Percentiles rank a stretch among this genome's conserved stretches.
These are phyloP conservation scores for Masticophis lateralis DNA, from an alignment of 2,797 vertebrate genomes.

Conservation along the genomic window DNA sequence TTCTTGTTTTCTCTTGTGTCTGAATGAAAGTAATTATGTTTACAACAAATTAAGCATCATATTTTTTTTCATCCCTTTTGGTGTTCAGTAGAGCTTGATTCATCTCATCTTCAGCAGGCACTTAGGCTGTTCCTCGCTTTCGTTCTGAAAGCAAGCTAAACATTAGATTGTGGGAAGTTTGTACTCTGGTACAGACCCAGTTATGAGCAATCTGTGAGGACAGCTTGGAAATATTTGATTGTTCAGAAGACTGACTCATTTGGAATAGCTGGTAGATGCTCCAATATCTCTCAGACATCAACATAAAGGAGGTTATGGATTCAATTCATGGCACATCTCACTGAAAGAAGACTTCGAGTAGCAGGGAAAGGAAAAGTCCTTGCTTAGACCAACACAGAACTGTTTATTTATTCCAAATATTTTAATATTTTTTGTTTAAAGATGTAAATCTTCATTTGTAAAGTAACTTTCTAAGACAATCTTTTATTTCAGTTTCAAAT, in stretches of 20 bases:
- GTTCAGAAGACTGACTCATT: slow-evolving; percentile 10
- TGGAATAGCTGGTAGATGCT: slow-evolving; percentile 36
- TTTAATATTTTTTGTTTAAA: background rate
- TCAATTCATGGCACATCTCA: background rate
- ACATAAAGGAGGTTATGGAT: background rate
- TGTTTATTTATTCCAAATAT: background rate
- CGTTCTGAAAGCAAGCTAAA: slow-evolving; percentile 39
- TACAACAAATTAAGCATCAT: slow-evolving; percentile 54
- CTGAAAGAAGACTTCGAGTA: background rate
- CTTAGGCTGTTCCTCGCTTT: slow-evolving; percentile 44
- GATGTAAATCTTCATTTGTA: background rate
- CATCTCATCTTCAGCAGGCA: slow-evolving; percentile 42
- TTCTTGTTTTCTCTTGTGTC: slow-evolving; percentile 52
- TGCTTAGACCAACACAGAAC: background rate
- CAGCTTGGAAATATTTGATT: slow-evolving; percentile 12
- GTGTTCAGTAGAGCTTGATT: slow-evolving; percentile 31
- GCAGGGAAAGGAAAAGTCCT: background rate
- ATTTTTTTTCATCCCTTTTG: slow-evolving; percentile 38
- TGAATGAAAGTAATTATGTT: slow-evolving; percentile 56
- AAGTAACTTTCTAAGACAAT: background rate
- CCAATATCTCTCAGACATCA: slow-evolving; percentile 9
- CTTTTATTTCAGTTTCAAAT: background rate
- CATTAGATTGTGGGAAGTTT: slow-evolving; percentile 4
- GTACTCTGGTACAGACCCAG: background rate
- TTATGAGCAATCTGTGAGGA: slow-evolving; percentile 19